Evolutionary conservation across 2,888 invertebrate genomes (phyloP).

Genomic region (Eurytoma californica): DNA sequence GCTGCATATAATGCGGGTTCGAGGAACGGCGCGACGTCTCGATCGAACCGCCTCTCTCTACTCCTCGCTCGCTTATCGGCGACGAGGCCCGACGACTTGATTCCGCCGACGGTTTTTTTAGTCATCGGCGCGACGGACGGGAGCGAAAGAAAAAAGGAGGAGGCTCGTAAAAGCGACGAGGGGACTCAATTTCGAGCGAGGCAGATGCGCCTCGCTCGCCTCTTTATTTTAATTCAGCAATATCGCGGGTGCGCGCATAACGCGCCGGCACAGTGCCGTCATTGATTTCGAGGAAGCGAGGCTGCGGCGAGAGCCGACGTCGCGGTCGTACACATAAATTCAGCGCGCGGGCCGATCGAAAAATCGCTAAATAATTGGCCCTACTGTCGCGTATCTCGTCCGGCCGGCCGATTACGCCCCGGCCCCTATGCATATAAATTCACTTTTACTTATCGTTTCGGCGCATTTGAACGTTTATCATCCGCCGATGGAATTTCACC

Average conservation of each 20-base stretch:
- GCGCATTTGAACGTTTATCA: too few species aligned
- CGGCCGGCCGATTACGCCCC: too few species aligned
- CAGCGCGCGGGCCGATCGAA: not conserved
- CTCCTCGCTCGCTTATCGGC: too few species aligned
- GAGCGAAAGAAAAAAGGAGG: not conserved
- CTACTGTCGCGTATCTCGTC: slow-evolving; percentile 7
- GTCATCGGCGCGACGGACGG: too few species aligned
- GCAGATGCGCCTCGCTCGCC: slow-evolving; percentile 57
- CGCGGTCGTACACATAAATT: not conserved
- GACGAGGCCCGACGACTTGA: too few species aligned
- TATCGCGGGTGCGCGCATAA: slow-evolving; percentile 51
- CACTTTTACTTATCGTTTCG: too few species aligned
- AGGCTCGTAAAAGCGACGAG: not conserved
- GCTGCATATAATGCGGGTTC: too few species aligned
- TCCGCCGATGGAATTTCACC: too few species aligned
- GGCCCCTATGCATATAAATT: too few species aligned
- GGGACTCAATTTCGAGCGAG: slow-evolving; percentile 6
- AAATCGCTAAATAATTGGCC: slow-evolving; percentile 31
- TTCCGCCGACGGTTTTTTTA: too few species aligned
- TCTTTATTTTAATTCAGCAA: slow-evolving; percentile 73
- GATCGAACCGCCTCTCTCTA: too few species aligned
- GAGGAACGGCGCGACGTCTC: too few species aligned
- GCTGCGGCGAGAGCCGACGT: slow-evolving; percentile 52
- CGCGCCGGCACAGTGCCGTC: slow-evolving; percentile 68
- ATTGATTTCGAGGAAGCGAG: slow-evolving; percentile 67